Conservation (phyloP, 2,888 invertebrate species). For the Megalurothrips usitatus region DNA sequence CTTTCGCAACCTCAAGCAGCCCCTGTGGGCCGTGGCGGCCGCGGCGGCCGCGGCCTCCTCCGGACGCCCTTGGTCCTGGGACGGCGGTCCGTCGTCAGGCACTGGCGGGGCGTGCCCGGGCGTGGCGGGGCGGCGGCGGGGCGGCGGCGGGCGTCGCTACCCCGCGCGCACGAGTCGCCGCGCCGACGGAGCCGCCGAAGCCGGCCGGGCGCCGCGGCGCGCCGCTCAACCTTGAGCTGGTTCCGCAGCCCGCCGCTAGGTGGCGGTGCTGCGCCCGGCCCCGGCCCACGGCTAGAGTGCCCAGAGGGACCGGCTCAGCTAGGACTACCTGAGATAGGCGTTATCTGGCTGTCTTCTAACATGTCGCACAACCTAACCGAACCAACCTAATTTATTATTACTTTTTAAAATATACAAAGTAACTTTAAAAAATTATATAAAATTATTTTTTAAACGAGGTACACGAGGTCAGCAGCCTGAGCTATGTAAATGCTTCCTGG, state of each 20-base stretch:
- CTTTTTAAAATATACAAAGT: too few relatives aligned
- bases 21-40: background rate
- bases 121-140: too few relatives aligned
- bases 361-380: too few relatives aligned
- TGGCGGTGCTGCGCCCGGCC: background rate
- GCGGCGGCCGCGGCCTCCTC: background rate
- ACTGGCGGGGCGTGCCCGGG: background rate
- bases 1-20: background rate
- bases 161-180: background rate
- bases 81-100: background rate
- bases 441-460: too few relatives aligned
- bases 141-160: background rate
- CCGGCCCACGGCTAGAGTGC: too few relatives aligned
- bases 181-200: background rate
- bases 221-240: background rate
- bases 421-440: too few relatives aligned
- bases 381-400: too few relatives aligned
- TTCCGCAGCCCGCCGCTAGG: background rate
- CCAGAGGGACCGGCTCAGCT: too few relatives aligned
- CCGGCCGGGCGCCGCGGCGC: background rate
- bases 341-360: too few relatives aligned
- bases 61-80: background rate
- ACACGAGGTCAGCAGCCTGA: too few relatives aligned
- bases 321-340: too few relatives aligned
- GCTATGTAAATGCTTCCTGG: too few relatives aligned